Conservation (phyloP, 2,888 invertebrate genomes). For the Falcaria lacertinaria region DNA sequence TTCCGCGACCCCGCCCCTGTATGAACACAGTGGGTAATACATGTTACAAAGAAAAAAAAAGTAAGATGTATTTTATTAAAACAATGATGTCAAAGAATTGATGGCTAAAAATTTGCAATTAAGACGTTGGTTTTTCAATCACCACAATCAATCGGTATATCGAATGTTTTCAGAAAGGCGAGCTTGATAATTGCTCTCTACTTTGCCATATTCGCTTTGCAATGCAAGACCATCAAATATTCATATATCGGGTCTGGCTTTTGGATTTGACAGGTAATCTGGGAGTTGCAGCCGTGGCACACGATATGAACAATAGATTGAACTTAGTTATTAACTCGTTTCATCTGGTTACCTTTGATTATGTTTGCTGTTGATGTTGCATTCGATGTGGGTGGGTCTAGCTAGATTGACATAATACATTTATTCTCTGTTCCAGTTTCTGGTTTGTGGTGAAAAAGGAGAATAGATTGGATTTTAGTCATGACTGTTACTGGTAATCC, state of each 20-base stretch:
- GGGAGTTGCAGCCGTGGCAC: not conserved
- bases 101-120: too few relatives aligned
- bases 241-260: not conserved
- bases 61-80: too few relatives aligned
- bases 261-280: not conserved
- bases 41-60: too few relatives aligned
- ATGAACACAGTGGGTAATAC: too few relatives aligned
- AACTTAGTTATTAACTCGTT: not conserved
- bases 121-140: too few relatives aligned
- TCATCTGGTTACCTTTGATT: not conserved
- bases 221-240: not conserved
- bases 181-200: not conserved
- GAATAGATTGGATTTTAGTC: not conserved
- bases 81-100: too few relatives aligned
- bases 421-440: not conserved
- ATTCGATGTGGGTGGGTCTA: not conserved
- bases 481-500: too few relatives aligned
- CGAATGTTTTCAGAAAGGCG: too few relatives aligned
- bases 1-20: too few relatives aligned
- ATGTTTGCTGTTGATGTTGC: not conserved
- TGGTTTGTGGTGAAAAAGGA: not conserved
- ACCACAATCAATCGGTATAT: too few relatives aligned
- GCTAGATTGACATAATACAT: not conserved
- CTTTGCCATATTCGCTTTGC: not conserved
- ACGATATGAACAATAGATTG: not conserved